phyloP scores from a whole-genome alignment of 2,888 invertebrate genomes.

The Cacoxenus indagator region DNA sequence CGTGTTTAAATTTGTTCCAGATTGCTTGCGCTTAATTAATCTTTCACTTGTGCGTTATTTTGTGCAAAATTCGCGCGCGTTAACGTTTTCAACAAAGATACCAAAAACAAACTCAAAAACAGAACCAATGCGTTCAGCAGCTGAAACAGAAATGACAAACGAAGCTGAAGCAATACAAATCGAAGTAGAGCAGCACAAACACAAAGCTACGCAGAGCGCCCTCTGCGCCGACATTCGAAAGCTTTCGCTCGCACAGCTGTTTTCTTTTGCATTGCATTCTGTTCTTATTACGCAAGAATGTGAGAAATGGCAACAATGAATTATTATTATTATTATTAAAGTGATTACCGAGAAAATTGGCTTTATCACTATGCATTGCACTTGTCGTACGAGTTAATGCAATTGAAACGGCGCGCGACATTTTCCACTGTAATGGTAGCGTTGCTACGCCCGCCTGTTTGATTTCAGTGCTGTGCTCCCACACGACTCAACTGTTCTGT shows the following conservation, averaged over 20 bases:
- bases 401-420: not conserved
- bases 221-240: not conserved
- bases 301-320: too few species aligned
- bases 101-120: not conserved
- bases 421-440: not conserved
- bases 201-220: not conserved
- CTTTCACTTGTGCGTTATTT: not conserved
- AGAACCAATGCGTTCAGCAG: not conserved
- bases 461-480: too few species aligned
- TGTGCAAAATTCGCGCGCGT: not conserved
- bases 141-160: not conserved
- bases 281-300: too few species aligned
- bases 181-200: not conserved
- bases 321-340: too few species aligned
- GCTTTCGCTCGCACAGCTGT: not conserved
- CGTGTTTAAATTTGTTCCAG: not conserved
- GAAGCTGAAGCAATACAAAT: not conserved
- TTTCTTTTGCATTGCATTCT: not conserved
- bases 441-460: not conserved
- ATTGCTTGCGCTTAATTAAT: not conserved
- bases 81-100: not conserved
- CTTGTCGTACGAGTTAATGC: not conserved
- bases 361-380: not conserved
- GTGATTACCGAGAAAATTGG: not conserved
- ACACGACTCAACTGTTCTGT: too few species aligned